These are phyloP conservation scores for Lamellibrachia satsuma DNA, from an alignment of 2,888 invertebrate species.

Conservation along the genomic window DNA sequence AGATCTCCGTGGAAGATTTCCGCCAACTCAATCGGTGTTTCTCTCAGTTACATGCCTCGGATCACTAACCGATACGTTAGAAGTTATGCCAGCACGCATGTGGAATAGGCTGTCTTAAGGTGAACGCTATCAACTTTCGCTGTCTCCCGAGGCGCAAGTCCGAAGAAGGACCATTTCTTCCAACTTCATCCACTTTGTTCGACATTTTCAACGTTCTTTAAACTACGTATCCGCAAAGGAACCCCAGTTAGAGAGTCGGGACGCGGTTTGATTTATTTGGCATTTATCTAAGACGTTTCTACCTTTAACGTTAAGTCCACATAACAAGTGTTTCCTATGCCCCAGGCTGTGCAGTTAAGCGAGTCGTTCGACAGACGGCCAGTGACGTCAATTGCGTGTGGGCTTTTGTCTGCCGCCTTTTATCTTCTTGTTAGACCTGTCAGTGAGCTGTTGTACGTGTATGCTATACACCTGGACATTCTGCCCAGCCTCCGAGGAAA, in stretches of 20 bases:
- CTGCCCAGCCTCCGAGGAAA: not conserved
- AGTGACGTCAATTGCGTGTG: not conserved
- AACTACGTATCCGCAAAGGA: no score
- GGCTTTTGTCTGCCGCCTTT: not conserved
- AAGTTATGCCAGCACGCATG: not conserved
- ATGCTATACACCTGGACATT: not conserved
- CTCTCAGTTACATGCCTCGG: no score
- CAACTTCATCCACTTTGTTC: no score
- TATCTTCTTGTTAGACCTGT: not conserved
- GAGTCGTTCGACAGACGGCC: not conserved
- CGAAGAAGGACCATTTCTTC: not conserved
- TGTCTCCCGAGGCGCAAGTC: not conserved
- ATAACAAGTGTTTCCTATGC: no score
- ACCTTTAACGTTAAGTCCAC: no score
- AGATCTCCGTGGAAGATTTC: no score
- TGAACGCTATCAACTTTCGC: not conserved
- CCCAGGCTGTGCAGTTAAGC: not conserved
- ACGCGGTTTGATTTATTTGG: no score
- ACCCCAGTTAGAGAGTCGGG: no score
- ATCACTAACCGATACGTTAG: no score
- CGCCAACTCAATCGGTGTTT: no score
- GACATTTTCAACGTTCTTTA: no score
- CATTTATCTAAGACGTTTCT: no score
- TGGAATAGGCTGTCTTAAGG: not conserved
- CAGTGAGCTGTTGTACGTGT: not conserved